A percentile compares a stretch with the other conserved stretches of the same genome.
These are phyloP conservation scores for Adelges cooleyi DNA, from an alignment of 1,140 invertebrate species.

Conservation along the genomic window DNA sequence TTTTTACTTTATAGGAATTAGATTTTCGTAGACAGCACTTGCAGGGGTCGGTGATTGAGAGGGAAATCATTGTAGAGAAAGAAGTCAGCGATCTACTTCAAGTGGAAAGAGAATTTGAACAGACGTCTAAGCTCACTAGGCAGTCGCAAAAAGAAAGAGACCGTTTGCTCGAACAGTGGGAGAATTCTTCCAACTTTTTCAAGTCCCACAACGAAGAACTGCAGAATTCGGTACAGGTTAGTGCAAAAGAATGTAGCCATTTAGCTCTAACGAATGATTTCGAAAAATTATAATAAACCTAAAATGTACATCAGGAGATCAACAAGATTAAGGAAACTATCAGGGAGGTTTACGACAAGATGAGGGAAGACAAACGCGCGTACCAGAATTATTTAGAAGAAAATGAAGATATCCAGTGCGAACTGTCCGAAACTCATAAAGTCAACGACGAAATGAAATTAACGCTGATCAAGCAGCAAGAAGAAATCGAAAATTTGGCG, in stretches of 20 bases:
- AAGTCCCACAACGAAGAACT: slow-evolving; percentile 38
- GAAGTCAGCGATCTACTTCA: slow-evolving; percentile 36
- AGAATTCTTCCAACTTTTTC: slow-evolving; percentile 37
- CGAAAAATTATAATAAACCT: background rate
- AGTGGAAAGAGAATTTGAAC: slow-evolving; percentile 38
- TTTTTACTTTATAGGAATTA: slow-evolving; percentile 37
- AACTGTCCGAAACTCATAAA: background rate
- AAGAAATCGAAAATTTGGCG: background rate
- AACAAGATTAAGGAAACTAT: background rate
- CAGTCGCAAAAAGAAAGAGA: slow-evolving; percentile 38
- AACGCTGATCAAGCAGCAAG: background rate
- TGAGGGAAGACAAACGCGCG: slow-evolving; percentile 2
- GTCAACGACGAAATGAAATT: background rate
- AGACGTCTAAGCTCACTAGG: slow-evolving; percentile 36
- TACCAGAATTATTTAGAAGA: background rate
- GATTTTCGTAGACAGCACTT: slow-evolving; percentile 39
- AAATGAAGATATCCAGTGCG: slow-evolving; percentile 6
- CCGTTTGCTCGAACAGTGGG: slow-evolving; percentile 40
- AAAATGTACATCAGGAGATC: background rate
- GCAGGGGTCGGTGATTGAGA: slow-evolving; percentile 35
- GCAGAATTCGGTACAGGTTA: slow-evolving; percentile 35
- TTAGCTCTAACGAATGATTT: no score
- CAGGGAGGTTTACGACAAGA: background rate
- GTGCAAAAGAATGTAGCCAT: background rate
- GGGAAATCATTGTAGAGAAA: slow-evolving; percentile 34